Base-by-base conservation (phyloP, 2,113 vertebrate genomes). In the Willisornis vidua region DNA sequence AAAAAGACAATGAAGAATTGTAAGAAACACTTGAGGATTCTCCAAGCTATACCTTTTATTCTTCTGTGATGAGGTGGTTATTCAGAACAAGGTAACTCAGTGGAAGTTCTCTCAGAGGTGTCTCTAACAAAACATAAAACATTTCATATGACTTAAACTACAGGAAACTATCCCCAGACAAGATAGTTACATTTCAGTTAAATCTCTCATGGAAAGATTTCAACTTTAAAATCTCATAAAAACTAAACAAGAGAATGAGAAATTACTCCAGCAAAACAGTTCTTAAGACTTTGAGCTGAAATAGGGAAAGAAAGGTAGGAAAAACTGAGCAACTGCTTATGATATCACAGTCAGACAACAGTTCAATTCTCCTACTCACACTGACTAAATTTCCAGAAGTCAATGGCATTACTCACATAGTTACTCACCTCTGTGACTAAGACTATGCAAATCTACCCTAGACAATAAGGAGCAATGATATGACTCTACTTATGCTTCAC, bases 381-480 rank as follows among this genome's bases (percentile, higher is more conserved):
- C 5, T 82, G 71, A 87, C 66, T 93, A 77, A 73, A 89, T 45
- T 63, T 52, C 23, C 29, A 79, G 72, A 80, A 96, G 9, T 78
- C 85, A 89, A 24, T 6, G 13, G 19, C 37, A 88, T 93, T 90
- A 86, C 59, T 88, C 76, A 94, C 23, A 29, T 13, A 75, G 63
- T 95, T 94, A 89, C 55, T 85, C 85, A 96, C 76, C 66, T 84
- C 79, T 51, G 39, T 81, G 90, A 93, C 87, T 94, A 90, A 83
- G 35, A 29, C 19, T 84, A 35, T 78, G 61, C 12, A 87, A 90
- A 91, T 87, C 71, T 72, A 35, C 14, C 25, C 15, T 28, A 49
- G 75, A 86, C 68, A 80, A 80, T 62, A 45, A 80, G 17, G 4
- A 80, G 19, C 37, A 85, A 23, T 14, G 12, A 12, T 31, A 31